phyloP scores from a whole-genome alignment of 1,140 invertebrate genomes.

The Mizuhopecten yessoensis region DNA sequence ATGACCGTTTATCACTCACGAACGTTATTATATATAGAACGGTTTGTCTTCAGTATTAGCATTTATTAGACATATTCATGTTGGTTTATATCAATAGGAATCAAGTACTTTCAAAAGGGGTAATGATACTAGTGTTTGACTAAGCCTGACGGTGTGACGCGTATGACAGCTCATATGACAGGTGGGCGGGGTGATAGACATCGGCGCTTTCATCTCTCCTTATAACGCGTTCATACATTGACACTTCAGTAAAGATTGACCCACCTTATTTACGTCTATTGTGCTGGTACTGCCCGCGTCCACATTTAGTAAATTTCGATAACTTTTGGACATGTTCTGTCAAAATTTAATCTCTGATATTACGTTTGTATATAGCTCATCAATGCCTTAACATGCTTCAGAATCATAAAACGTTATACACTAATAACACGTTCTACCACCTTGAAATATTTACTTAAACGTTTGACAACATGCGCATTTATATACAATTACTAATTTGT shows the following conservation, averaged over 20 bases:
- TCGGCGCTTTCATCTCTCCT: not conserved
- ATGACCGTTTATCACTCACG: not conserved
- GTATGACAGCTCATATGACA: not conserved
- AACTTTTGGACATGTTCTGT: not conserved
- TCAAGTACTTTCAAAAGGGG: not conserved
- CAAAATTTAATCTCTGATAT: not conserved
- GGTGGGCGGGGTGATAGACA: not conserved
- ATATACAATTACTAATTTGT: no score
- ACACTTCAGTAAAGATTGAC: not conserved
- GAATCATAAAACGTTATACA: no score
- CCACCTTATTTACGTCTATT: not conserved
- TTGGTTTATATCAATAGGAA: not conserved
- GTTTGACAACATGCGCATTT: no score
- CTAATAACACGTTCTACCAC: no score
- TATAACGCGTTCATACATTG: not conserved
- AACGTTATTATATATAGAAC: not conserved
- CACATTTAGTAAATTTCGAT: no score
- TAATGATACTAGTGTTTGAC: not conserved
- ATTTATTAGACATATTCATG: not conserved
- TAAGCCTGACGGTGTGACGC: not conserved
- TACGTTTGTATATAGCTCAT: no score
- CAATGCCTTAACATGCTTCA: no score
- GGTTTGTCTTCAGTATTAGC: not conserved
- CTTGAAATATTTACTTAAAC: no score
- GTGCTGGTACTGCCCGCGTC: not conserved